Evolutionary conservation across 1,140 invertebrate genomes (phyloP).

Genomic region (Drosophila serrata): DNA sequence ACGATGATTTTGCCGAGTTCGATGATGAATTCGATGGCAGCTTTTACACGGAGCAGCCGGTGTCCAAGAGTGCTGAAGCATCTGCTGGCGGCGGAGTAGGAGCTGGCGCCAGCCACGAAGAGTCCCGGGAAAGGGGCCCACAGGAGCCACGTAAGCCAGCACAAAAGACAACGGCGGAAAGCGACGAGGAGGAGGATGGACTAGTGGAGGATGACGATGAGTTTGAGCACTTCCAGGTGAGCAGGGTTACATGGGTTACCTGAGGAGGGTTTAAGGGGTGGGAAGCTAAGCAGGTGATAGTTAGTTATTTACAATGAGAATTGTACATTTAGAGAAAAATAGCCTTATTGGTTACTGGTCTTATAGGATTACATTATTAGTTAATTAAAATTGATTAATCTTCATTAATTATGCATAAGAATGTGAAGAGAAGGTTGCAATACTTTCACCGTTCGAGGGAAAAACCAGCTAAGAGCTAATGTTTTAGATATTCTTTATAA

Average conservation of each 20-base stretch:
- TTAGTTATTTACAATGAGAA: too few species aligned
- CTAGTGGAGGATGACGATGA: slow-evolving; percentile 89
- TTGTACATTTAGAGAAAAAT: background rate
- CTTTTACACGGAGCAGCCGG: slow-evolving; percentile 53
- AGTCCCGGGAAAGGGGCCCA: slow-evolving; percentile 26
- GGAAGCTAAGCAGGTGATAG: background rate
- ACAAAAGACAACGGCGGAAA: slow-evolving; percentile 12
- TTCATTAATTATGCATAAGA: slow-evolving; percentile 10
- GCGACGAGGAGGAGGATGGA: slow-evolving; percentile 81
- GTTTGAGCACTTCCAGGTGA: slow-evolving; percentile 93
- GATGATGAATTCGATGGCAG: slow-evolving; percentile 95
- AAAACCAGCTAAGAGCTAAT: background rate
- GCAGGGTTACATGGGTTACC: slow-evolving; percentile 5
- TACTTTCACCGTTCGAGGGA: slow-evolving; percentile 4
- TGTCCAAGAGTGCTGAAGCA: slow-evolving; percentile 59
- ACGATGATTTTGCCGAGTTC: slow-evolving; percentile 98
- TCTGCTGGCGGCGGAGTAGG: slow-evolving; percentile 18
- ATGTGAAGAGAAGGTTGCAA: background rate
- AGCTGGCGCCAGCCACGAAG: slow-evolving; percentile 1
- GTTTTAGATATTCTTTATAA: background rate
- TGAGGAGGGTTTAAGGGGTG: background rate
- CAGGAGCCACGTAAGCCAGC: slow-evolving; percentile 22
- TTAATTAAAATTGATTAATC: slow-evolving; percentile 11
- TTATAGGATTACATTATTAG: background rate
- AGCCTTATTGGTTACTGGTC: background rate